Evolutionary conservation across 2,113 vertebrate species (phyloP), one percentile per base, ranked within the genome.

Genomic region (Trochalopteron elliotii): DNA sequence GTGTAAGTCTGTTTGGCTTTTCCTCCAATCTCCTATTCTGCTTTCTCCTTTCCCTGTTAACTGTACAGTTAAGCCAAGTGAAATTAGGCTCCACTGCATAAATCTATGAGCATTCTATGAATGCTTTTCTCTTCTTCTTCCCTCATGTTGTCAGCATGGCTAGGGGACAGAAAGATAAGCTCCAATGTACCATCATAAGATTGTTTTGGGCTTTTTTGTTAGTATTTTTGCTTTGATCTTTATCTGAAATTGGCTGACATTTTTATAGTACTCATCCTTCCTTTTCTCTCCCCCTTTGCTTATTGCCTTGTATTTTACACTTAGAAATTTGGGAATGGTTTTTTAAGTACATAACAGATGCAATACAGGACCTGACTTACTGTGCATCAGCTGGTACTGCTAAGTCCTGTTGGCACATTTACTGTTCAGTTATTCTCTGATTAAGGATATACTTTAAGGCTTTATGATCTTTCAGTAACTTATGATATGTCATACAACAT

Each of bases 111-210:
- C 21, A 50, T 52, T 86, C 25, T 52, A 76, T 37, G 31, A 74
- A 86, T 57, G 33, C 10, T 30, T 39, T 83, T 80, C 57, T 78
- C 35, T 83, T 64, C 49, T 69, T n/a, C 57, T 75, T 63, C 11
- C 12, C 7, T 35, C 10, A 31, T 17, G 2, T 61, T 89, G 30
- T 87, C n/a, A 69, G 37, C 28, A 10, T 37, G 35, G 15, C 63
- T 83, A 79, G 40, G 44, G 55, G 28, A 60, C 5, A 10, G 24
- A 37, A 80, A 84, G 35, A 63, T 56, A 64, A 78, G 17, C 57
- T 57, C 82, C 0, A 0, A 11, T 64, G 9, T 55, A n/a, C 27
- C 11, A 35, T 61, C 10, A 3, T 53, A 39, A n/a, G 52, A 40
- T 61, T 5, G 3, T 60, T 84, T 55, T n/a, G 30, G 11, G 27